Evolutionary conservation across 92 coral and sea anemone genomes (phyloP), one percentile per base, ranked within the genome.

Genomic region (Phymanthus crucifer): DNA sequence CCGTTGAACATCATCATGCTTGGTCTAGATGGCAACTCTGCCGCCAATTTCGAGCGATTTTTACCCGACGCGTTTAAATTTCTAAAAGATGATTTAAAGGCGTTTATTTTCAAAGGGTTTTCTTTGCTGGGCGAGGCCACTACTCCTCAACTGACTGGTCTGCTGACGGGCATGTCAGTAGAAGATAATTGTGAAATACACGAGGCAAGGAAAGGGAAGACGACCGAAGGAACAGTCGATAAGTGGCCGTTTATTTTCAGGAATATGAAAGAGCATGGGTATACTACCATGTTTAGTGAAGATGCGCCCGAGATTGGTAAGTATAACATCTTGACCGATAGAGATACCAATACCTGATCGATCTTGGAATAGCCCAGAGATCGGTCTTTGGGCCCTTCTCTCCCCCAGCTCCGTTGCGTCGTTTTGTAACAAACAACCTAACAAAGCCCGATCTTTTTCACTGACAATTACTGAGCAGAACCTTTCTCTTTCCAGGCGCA

Each of bases 241-340:
- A 61, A 52, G 24, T 94, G 98, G 98, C 98, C 98, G 40, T 94
- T 93, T 81, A 90, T 94, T 70, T 94, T 94, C 73, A 83, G 86
- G 70, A 74, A 70, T 13, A 72, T 91, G 4, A 81, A 87, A 65
- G 72, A 86, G 8, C 84, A 92, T 47, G 98, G 97, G n/a, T 94
- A 92, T 58, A 97, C 83, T 12, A 94, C 98, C 5, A 52, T 94
- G 89, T 94, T 89, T 38, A 91, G 97, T 67, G 98, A 94, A 83
- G 98, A 94, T 50, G 94, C 91, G 10, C 90, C 92, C 0, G 34
- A 79, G 0, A 89, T 91, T 50, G 95, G 95, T 83, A 57, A 17
- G 81, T 48, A 46, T 7, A 43, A 4, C 21, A 21, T 45, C 36
- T 37, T 3, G 70, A 6, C 26, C 26, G 14, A 0, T 18, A 38